These are phyloP conservation scores for Entelurus aequoreus DNA, from an alignment of 2,113 vertebrate species.

Conservation along the genomic window DNA sequence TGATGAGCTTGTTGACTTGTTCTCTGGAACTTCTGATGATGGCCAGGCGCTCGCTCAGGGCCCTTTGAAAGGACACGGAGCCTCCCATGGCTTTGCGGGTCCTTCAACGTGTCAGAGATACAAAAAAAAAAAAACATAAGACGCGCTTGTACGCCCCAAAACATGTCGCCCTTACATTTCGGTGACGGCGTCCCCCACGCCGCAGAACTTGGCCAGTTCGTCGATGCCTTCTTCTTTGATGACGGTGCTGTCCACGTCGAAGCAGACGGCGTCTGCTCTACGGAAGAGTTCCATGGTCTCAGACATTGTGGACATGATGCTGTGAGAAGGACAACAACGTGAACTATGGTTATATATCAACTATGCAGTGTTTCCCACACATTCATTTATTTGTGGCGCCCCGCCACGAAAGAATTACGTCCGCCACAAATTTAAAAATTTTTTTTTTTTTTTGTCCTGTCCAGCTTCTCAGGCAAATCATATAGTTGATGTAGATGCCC, in stretches of 20 bases:
- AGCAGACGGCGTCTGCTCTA: constrained; percentile 88
- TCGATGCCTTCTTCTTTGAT: constrained; percentile 96
- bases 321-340: constrained; percentile 13
- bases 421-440: too few relatives aligned
- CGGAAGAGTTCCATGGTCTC: constrained; percentile 84
- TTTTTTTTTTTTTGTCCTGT: too few relatives aligned
- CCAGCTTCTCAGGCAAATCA: too few relatives aligned
- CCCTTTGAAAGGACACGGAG: constrained; percentile 84
- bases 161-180: constrained; percentile 77
- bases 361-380: too few relatives aligned
- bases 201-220: constrained; percentile 93
- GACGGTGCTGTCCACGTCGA: constrained; percentile 96
- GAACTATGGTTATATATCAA: too few relatives aligned
- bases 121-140: background rate
- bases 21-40: constrained; percentile 91
- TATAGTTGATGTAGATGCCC: too few relatives aligned
- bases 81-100: constrained; percentile 93
- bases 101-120: constrained; percentile 63
- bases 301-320: constrained; percentile 79
- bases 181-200: constrained; percentile 89
- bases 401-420: too few relatives aligned
- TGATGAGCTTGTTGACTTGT: constrained; percentile 92
- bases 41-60: constrained; percentile 84
- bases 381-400: too few relatives aligned
- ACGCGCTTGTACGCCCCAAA: background rate